These are phyloP conservation scores for Hydroisotoma schaefferi DNA, from an alignment of 2,888 invertebrate genomes.

Conservation along the genomic window DNA sequence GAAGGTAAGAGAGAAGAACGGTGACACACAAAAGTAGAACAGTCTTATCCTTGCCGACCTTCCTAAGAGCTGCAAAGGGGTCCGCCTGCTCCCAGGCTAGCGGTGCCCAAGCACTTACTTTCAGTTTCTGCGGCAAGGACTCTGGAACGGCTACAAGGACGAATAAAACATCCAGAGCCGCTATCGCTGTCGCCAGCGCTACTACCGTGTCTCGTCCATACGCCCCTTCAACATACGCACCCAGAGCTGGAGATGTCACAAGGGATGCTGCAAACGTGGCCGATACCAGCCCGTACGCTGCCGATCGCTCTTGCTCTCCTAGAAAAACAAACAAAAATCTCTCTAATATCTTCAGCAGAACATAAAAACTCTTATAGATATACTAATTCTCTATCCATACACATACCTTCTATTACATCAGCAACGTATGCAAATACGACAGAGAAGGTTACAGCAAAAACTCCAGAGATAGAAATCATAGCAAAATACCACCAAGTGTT, in stretches of 20 bases:
- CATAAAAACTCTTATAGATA: not conserved
- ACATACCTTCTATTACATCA: constrained; percentile 71
- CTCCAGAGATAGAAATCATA: constrained; percentile 96
- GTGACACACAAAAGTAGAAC: constrained; percentile 95
- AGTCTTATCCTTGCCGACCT: constrained; percentile 91
- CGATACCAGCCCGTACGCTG: constrained; percentile 94
- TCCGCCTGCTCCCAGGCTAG: constrained; percentile 96
- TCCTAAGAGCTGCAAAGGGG: constrained; percentile 87
- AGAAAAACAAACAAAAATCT: not conserved
- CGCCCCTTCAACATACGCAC: constrained; percentile 78
- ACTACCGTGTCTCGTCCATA: constrained; percentile 84
- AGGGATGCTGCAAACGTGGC: constrained; percentile 99
- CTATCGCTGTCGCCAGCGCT: constrained; percentile 90
- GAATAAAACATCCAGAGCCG: constrained; percentile 94
- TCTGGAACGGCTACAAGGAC: constrained; percentile 98
- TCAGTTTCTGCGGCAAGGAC: constrained; percentile 90
- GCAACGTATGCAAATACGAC: constrained; percentile 99
- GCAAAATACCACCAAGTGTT: constrained; percentile 99
- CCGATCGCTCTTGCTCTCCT: constrained; percentile 88
- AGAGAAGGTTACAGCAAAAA: constrained; percentile 98
- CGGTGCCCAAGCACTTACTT: constrained; percentile 70
- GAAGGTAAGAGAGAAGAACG: constrained; percentile 95
- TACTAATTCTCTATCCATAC: not conserved
- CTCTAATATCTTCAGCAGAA: too few relatives aligned
- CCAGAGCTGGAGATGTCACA: constrained; percentile 96